phyloP scores from a whole-genome alignment of 2,888 invertebrate genomes.

The Drosophila ezoana region DNA sequence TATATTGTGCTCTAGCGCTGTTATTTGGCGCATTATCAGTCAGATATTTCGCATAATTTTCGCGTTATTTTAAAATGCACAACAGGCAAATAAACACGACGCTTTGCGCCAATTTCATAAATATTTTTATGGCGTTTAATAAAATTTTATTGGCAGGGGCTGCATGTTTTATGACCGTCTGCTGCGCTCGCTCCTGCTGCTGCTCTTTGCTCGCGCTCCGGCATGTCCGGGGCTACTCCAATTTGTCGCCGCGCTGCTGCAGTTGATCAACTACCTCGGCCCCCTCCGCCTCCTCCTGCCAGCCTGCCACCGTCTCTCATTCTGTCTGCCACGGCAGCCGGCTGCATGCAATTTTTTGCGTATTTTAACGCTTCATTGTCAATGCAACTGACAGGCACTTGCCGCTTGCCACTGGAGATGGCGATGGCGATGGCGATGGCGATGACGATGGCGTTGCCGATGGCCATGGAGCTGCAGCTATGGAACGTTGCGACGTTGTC shows the following conservation, averaged over 20 bases:
- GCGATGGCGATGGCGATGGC: slow-evolving; percentile 16
- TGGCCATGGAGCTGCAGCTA: slow-evolving; percentile 21
- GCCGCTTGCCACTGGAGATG: slow-evolving; percentile 32
- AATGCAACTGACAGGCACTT: slow-evolving; percentile 69
- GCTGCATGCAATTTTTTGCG: slow-evolving; percentile 58
- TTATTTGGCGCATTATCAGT: slow-evolving; percentile 47
- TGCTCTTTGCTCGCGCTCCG: slow-evolving; percentile 2
- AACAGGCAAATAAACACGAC: slow-evolving; percentile 65
- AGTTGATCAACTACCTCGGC: slow-evolving; percentile 62
- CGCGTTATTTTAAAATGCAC: slow-evolving; percentile 71
- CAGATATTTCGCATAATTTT: slow-evolving; percentile 65
- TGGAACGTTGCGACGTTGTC: slow-evolving; percentile 58
- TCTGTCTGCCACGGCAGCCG: slow-evolving; percentile 25
- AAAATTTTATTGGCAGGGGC: slow-evolving; percentile 72
- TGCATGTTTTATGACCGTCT: slow-evolving; percentile 60
- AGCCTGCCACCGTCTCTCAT: slow-evolving; percentile 3
- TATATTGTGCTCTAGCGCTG: slow-evolving; percentile 29
- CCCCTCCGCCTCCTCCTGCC: neutral
- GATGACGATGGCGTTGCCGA: slow-evolving; percentile 15
- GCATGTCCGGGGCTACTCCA: slow-evolving; percentile 45
- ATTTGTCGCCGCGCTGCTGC: slow-evolving; percentile 68
- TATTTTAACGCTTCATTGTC: slow-evolving; percentile 68
- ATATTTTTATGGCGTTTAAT: slow-evolving; percentile 79
- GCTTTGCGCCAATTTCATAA: slow-evolving; percentile 76
- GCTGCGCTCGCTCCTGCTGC: slow-evolving; percentile 12